A percentile compares a stretch with the other conserved stretches of the same genome.
Conservation (phyloP, 1,140 invertebrate species). For the Neodiprion pinetum region DNA sequence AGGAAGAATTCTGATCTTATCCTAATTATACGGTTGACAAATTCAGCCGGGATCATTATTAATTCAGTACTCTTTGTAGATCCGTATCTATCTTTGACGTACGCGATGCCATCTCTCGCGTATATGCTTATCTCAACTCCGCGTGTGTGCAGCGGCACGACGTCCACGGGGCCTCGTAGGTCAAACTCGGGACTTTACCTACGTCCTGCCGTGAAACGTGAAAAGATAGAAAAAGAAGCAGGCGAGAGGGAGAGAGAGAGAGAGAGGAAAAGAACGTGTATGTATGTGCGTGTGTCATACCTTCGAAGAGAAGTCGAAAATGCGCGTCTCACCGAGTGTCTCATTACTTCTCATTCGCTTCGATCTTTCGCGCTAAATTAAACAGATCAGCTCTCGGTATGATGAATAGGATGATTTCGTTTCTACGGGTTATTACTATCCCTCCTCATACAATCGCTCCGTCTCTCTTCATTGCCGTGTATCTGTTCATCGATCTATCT, state of each 20-base stretch:
- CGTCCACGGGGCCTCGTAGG: neutral
- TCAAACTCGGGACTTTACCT: neutral
- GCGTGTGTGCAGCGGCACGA: neutral
- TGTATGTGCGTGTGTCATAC: too few species aligned
- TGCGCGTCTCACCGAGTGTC: too few species aligned
- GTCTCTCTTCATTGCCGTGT: neutral
- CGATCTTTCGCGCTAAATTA: too few species aligned
- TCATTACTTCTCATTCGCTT: too few species aligned
- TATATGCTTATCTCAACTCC: neutral
- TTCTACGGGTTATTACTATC: too few species aligned
- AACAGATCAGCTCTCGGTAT: too few species aligned
- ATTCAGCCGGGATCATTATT: neutral
- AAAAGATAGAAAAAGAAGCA: neutral
- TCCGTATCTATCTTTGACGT: conserved; percentile 2
- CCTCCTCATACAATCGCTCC: too few species aligned
- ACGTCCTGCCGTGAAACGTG: neutral
- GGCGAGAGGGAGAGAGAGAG: neutral
- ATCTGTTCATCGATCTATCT: neutral
- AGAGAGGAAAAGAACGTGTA: neutral
- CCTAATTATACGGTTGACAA: conserved; percentile 7
- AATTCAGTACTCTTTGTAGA: conserved; percentile 7
- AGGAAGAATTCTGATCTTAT: conserved; percentile 5
- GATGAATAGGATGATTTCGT: too few species aligned
- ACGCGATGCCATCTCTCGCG: conserved; percentile 1
- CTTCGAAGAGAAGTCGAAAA: too few species aligned